phyloP scores from a whole-genome alignment of 1,140 invertebrate genomes.

The Drosophila burlai region DNA sequence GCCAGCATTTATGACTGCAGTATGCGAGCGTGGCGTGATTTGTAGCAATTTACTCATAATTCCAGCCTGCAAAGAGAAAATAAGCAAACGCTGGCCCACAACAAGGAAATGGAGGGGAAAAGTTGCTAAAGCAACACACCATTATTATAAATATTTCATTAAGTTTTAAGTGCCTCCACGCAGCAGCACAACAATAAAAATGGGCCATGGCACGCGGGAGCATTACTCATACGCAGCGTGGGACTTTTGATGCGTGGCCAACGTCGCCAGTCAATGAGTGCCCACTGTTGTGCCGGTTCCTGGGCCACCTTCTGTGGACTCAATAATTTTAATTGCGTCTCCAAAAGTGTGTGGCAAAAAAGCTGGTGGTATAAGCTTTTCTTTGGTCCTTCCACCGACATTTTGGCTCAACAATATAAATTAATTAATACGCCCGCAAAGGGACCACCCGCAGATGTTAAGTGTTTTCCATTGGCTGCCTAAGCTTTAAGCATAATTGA shows the following conservation, averaged over 20 bases:
- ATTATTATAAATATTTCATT: slow-evolving; percentile 83
- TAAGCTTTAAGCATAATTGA: slow-evolving; percentile 73
- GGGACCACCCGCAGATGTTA: slow-evolving; percentile 43
- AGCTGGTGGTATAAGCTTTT: slow-evolving; percentile 25
- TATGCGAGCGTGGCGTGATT: slow-evolving; percentile 69
- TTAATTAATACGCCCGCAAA: slow-evolving; percentile 58
- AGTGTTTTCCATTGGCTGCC: slow-evolving; percentile 63
- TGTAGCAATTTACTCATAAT: slow-evolving; percentile 74
- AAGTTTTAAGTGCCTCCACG: slow-evolving; percentile 76
- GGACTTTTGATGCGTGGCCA: slow-evolving; percentile 47
- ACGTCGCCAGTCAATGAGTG: slow-evolving; percentile 30
- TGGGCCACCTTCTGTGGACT: slow-evolving; percentile 35
- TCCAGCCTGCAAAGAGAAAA: slow-evolving; percentile 23
- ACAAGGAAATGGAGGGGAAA: slow-evolving; percentile 44
- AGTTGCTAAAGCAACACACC: slow-evolving; percentile 62
- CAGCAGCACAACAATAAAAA: slow-evolving; percentile 74
- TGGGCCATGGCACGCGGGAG: slow-evolving; percentile 38
- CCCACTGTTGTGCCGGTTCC: slow-evolving; percentile 18
- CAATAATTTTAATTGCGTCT: slow-evolving; percentile 71
- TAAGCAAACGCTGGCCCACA: background rate
- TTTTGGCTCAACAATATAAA: slow-evolving; percentile 44
- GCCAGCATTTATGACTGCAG: slow-evolving; percentile 58
- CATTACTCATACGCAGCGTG: slow-evolving; percentile 81
- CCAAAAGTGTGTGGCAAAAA: slow-evolving; percentile 3
- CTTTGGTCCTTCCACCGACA: slow-evolving; percentile 3